phyloP scores from a whole-genome alignment of 2,113 vertebrate species.

The Arenaria interpres region DNA sequence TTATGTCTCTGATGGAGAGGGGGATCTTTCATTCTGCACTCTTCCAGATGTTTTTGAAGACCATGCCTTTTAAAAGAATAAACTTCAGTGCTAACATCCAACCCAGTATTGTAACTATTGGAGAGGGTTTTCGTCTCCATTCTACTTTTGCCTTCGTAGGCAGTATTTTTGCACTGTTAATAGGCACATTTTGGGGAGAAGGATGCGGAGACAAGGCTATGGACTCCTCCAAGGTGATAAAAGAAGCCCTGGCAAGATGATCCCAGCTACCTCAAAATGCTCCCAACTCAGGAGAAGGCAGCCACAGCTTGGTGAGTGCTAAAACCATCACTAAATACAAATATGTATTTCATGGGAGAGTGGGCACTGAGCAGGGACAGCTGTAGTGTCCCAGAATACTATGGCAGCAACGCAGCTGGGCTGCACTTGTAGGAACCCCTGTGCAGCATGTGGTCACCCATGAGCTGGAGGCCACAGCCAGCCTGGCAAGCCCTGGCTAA shows the following conservation, averaged over 20 bases:
- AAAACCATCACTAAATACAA: neutral
- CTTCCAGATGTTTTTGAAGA: neutral
- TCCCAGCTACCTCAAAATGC: neutral
- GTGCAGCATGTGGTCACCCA: neutral
- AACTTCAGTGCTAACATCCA: neutral
- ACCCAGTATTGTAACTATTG: neutral
- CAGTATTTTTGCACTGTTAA: neutral
- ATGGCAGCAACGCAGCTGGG: neutral
- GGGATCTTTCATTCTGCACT: neutral
- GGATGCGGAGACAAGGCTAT: neutral
- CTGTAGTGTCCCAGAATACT: accelerated
- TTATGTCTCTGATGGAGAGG: too few species aligned
- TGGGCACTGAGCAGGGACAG: neutral
- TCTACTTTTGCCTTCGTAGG: neutral
- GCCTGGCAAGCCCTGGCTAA: neutral
- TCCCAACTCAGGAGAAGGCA: neutral
- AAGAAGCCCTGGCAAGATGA: neutral
- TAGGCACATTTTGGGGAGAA: neutral
- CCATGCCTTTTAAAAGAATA: neutral
- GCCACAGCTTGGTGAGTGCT: neutral
- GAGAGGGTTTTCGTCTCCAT: neutral
- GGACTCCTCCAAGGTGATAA: neutral
- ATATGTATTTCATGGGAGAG: neutral
- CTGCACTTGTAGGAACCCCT: neutral
- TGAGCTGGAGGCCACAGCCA: neutral